Evolutionary conservation across 1,140 invertebrate genomes (phyloP).

Genomic region (Cydia pomonella): DNA sequence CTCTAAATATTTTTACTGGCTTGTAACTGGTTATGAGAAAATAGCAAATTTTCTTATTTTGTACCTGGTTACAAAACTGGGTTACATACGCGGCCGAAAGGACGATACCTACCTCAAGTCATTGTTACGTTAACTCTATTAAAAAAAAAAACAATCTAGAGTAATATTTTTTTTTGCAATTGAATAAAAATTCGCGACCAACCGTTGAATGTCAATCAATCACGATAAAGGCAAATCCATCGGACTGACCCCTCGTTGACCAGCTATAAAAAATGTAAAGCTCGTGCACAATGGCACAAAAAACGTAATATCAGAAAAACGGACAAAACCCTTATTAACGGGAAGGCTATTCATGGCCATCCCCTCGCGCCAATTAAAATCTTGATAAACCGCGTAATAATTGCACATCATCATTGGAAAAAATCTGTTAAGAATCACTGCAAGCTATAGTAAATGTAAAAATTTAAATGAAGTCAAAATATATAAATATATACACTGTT

Average conservation of each 20-base stretch:
- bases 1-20: no score
- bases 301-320: constrained; percentile 56
- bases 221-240: constrained; percentile 52
- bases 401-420: not conserved
- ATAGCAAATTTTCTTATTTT: no score
- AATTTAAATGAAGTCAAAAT: no score
- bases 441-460: no score
- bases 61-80: no score
- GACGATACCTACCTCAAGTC: no score
- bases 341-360: constrained; percentile 55
- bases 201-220: constrained; percentile 77
- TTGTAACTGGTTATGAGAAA: no score
- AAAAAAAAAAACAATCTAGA: not conserved
- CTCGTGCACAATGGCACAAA: constrained; percentile 57
- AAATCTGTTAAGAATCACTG: no score
- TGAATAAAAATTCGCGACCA: constrained; percentile 49
- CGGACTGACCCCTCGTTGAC: constrained; percentile 78
- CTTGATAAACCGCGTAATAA: constrained; percentile 6
- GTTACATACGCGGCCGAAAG: no score
- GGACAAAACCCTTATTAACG: constrained; percentile 68
- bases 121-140: no score
- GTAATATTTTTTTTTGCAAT: constrained; percentile 38
- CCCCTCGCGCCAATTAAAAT: constrained; percentile 53
- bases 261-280: constrained; percentile 60
- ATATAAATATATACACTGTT: no score